A percentile compares a stretch with the other conserved stretches of the same genome.
phyloP scores from a whole-genome alignment of 2,888 invertebrate genomes.

The Hirudinaria manillensis region DNA sequence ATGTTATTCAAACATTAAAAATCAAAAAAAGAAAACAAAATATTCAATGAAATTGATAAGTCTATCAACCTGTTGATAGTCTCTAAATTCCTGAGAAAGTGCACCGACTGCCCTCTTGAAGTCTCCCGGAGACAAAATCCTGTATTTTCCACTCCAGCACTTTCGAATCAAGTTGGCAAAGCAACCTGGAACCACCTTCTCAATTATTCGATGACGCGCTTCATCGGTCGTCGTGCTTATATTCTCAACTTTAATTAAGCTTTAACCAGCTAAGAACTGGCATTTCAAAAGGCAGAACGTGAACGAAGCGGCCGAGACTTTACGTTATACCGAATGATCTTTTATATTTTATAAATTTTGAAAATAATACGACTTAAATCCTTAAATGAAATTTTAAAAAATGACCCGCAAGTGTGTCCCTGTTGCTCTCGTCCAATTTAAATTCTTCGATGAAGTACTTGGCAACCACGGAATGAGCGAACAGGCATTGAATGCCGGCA shows the following conservation, averaged over 20 bases:
- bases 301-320: neutral
- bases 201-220: too few species aligned
- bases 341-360: neutral
- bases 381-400: too few species aligned
- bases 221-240: too few species aligned
- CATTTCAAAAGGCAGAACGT: neutral
- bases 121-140: conserved; percentile 58
- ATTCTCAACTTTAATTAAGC: too few species aligned
- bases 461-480: conserved; percentile 63
- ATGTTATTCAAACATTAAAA: neutral
- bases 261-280: too few species aligned
- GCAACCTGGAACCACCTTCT: conserved; percentile 51
- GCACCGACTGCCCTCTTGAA: conserved; percentile 62
- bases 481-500: conserved; percentile 75
- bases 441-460: conserved; percentile 56
- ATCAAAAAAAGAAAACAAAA: neutral
- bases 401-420: conserved; percentile 1
- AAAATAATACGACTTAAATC: too few species aligned
- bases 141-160: conserved; percentile 61
- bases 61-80: conserved; percentile 60
- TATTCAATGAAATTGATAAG: neutral
- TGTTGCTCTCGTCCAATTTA: conserved; percentile 1
- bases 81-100: conserved; percentile 62
- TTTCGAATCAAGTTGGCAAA: conserved; percentile 59
- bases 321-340: neutral